Percentiles rank a stretch among this genome's conserved stretches.
phyloP scores from a whole-genome alignment of 2,888 invertebrate genomes.

The Amitus sp. region DNA sequence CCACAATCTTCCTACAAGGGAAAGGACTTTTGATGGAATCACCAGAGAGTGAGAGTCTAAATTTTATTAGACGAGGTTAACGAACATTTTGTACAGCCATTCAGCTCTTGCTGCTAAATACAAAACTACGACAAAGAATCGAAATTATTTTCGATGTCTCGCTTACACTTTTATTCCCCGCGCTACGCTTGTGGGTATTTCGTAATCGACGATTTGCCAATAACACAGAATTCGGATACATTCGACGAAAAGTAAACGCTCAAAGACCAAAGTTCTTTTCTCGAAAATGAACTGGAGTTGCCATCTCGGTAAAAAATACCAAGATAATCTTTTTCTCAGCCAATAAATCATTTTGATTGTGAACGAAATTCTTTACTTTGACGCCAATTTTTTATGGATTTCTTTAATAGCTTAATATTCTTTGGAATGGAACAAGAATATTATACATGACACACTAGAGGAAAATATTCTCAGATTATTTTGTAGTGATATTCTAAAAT shows the following conservation, averaged over 20 bases:
- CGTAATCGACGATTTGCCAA: constrained; percentile 4
- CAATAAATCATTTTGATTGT: no score
- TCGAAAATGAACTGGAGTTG: background rate
- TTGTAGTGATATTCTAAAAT: no score
- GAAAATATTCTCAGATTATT: no score
- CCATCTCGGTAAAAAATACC: no score
- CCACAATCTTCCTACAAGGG: no score
- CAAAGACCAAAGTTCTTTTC: background rate
- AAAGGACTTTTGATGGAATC: background rate
- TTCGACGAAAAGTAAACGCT: constrained; percentile 20
- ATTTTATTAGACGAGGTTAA: constrained; percentile 40
- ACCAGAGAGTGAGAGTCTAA: constrained; percentile 26
- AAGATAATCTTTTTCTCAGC: no score
- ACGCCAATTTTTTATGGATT: no score
- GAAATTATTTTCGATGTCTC: constrained; percentile 28
- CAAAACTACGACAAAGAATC: constrained; percentile 36
- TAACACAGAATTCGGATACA: constrained; percentile 19
- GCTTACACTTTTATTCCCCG: constrained; percentile 17
- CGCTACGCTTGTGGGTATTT: constrained; percentile 12
- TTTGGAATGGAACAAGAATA: no score
- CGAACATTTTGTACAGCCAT: constrained; percentile 37
- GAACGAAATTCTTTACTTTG: no score
- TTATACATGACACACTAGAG: no score
- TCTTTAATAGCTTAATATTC: no score
- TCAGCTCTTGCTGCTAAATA: constrained; percentile 32